A percentile compares a stretch with the other conserved stretches of the same genome.
Conservation (phyloP, 2,888 invertebrate species). For the Nomada fabriciana region DNA sequence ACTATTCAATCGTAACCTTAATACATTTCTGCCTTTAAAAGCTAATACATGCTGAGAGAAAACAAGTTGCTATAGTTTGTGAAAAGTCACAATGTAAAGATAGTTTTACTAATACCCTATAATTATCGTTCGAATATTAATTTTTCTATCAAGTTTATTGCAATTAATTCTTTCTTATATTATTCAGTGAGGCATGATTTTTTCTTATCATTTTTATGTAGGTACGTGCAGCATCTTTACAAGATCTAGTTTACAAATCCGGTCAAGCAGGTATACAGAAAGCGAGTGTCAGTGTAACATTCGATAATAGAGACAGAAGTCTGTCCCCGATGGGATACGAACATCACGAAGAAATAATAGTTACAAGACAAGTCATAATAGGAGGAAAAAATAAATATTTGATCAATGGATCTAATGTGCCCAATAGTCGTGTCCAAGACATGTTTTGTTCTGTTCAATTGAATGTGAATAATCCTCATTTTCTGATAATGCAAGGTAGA, state of each 20-base stretch:
- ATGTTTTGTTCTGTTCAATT: constrained; percentile 98
- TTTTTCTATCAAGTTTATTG: neutral
- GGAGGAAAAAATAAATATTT: constrained; percentile 96
- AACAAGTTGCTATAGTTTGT: neutral
- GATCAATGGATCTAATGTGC: constrained; percentile 96
- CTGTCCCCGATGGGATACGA: constrained; percentile 97
- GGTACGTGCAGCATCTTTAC: constrained; percentile 95
- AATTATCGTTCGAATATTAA: neutral
- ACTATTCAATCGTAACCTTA: constrained; percentile 16
- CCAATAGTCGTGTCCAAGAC: constrained; percentile 95
- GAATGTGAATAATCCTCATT: constrained; percentile 99
- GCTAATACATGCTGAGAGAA: neutral
- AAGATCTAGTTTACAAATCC: constrained; percentile 98
- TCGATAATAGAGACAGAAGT: constrained; percentile 94
- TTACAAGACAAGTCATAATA: constrained; percentile 95
- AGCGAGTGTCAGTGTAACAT: constrained; percentile 97
- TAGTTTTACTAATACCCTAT: too few relatives aligned
- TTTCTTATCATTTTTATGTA: constrained; percentile 79
- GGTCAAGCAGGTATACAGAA: constrained; percentile 98
- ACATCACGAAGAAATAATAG: constrained; percentile 94
- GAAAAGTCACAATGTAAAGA: neutral
- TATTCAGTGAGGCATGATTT: neutral
- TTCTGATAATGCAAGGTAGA: constrained; percentile 99
- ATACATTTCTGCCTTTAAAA: neutral
- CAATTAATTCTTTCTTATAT: neutral